Percentiles rank a stretch among this genome's conserved stretches.
phyloP scores from a whole-genome alignment of 1,140 invertebrate genomes.

The Venustaconcha ellipsiformis region DNA sequence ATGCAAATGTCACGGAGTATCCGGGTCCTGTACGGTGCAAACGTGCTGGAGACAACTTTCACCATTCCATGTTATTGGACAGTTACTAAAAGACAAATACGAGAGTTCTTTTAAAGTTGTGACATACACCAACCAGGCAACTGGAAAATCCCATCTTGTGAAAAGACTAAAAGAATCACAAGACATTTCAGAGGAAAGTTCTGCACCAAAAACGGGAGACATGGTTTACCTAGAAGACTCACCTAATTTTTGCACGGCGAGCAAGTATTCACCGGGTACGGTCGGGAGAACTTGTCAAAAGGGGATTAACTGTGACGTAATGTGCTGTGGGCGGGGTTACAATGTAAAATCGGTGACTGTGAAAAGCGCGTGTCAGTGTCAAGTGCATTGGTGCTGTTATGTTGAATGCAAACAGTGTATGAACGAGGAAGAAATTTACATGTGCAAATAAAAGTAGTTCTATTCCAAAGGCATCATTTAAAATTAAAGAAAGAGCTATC shows the following conservation, averaged over 20 bases:
- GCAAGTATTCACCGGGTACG: slow-evolving; percentile 58
- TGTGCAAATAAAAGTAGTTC: slow-evolving; percentile 58
- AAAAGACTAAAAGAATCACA: slow-evolving; percentile 12
- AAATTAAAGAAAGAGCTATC: neutral
- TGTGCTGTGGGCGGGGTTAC: slow-evolving; percentile 71
- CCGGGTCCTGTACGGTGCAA: slow-evolving; percentile 92
- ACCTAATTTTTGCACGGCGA: slow-evolving; percentile 86
- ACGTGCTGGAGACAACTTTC: slow-evolving; percentile 95
- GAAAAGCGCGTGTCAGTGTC: slow-evolving; percentile 54
- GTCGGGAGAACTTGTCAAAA: slow-evolving; percentile 67
- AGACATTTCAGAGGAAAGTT: slow-evolving; percentile 8
- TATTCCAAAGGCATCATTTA: neutral
- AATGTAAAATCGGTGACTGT: slow-evolving; percentile 52
- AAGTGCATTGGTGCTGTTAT: slow-evolving; percentile 65
- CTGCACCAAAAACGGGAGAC: slow-evolving; percentile 84
- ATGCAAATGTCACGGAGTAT: slow-evolving; percentile 97
- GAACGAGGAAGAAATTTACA: slow-evolving; percentile 55
- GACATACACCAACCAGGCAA: slow-evolving; percentile 53
- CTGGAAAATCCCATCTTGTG: slow-evolving; percentile 38
- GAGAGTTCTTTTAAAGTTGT: slow-evolving; percentile 81
- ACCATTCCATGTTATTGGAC: slow-evolving; percentile 85
- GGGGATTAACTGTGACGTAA: slow-evolving; percentile 69
- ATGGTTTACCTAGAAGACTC: slow-evolving; percentile 89
- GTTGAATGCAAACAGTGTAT: slow-evolving; percentile 62
- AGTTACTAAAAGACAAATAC: slow-evolving; percentile 85